phyloP scores from a whole-genome alignment of 2,797 vertebrate genomes.

The Zalophus californianus region DNA sequence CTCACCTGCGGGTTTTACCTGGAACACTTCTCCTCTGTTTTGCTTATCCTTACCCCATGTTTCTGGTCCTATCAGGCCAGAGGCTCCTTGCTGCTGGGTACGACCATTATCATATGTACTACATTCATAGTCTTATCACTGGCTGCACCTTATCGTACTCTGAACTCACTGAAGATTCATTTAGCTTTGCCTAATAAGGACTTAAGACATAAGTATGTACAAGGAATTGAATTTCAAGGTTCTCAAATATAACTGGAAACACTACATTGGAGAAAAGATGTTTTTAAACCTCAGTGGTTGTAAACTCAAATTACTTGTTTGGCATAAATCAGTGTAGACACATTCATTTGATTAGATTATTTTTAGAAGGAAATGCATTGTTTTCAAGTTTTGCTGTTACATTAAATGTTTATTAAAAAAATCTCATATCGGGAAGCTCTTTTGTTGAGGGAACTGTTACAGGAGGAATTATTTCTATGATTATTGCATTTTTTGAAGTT shows the following conservation, averaged over 20 bases:
- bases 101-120: background rate
- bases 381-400: constrained; percentile 47
- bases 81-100: background rate
- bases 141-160: background rate
- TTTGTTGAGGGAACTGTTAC: constrained; percentile 3
- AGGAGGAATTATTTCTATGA: background rate
- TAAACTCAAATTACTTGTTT: constrained; percentile 53
- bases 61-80: background rate
- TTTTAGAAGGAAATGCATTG: background rate
- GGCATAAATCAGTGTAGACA: constrained; percentile 26
- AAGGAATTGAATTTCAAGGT: constrained; percentile 30
- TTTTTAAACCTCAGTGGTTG: constrained; percentile 17
- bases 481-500: constrained; percentile 40
- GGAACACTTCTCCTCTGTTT: background rate
- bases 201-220: background rate
- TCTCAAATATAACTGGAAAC: constrained; percentile 25
- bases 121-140: background rate
- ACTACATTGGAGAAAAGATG: background rate
- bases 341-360: constrained; percentile 3
- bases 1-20: background rate
- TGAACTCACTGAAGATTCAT: background rate
- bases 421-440: background rate
- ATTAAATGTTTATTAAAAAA: constrained; percentile 32
- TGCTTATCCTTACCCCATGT: background rate
- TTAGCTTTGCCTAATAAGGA: background rate